phyloP scores from a whole-genome alignment of 2,888 invertebrate genomes.

The Spialia ferax region DNA sequence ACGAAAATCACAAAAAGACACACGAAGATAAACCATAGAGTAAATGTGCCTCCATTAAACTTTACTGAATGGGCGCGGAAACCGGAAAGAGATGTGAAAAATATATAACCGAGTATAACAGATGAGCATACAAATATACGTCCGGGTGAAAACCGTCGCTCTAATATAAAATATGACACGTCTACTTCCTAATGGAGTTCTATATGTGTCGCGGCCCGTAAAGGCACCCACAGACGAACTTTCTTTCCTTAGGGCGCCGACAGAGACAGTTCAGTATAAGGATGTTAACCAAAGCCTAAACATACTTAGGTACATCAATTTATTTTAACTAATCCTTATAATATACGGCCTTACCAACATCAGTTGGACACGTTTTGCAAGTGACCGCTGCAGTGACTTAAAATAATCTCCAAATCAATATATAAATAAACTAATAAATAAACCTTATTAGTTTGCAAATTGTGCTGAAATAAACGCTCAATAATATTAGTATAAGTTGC shows the following conservation, averaged over 20 bases:
- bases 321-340: too few relatives aligned
- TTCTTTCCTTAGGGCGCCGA: constrained; percentile 21
- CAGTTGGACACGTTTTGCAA: too few relatives aligned
- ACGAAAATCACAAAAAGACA: not conserved
- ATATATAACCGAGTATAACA: constrained; percentile 31
- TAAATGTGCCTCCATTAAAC: constrained; percentile 8
- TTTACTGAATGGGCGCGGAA: constrained; percentile 1
- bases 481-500: too few relatives aligned
- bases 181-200: constrained; percentile 52
- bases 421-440: too few relatives aligned
- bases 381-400: too few relatives aligned
- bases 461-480: too few relatives aligned
- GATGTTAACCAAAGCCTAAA: too few relatives aligned
- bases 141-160: constrained; percentile 34
- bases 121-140: constrained; percentile 38
- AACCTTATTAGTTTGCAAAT: too few relatives aligned
- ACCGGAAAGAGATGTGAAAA: constrained; percentile 34
- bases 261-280: not conserved
- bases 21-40: not conserved
- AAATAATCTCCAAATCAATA: too few relatives aligned
- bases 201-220: constrained; percentile 57
- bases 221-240: constrained; percentile 30
- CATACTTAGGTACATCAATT: too few relatives aligned
- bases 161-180: constrained; percentile 50
- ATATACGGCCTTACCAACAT: too few relatives aligned